Evolutionary conservation across 2,113 vertebrate genomes (phyloP), one percentile per base, ranked within the genome.

Genomic region (Ciconia maguari): DNA sequence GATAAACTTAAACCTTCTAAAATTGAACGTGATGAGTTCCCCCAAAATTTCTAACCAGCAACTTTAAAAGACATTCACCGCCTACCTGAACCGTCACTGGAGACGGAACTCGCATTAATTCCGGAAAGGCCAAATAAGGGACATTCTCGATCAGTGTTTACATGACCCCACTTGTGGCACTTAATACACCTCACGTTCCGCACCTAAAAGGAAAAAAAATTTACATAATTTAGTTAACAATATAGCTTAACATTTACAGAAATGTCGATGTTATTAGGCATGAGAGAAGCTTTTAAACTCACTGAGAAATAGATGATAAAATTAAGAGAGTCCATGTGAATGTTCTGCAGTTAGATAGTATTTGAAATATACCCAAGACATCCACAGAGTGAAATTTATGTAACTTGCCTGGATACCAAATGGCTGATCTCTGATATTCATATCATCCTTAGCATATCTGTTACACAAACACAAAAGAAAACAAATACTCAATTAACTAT

Each of bases 151-250:
- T 99, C 99, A 3, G 99, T 99, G 98, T 99, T 99, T 87, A 99
- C 99, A 7, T 99, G 99, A 83, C 99, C 99, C 99, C 99, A 99
- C 89, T 99, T 99, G 97, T 99, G 99, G 97, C 99, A 99, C 93
- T 99, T 99, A 96, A 99, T 99, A 87, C 99, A 99, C 13, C 99
- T 98, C 84, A 99, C 99, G n/a, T 99, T 99, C 93, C 99, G 99
- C 97, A 99, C 99, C 99, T 99, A 75, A 49, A 48, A 71, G 32
- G 54, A 30, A 96, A 93, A 94, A 41, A 57, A 61, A 58, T 25
- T 30, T 44, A 52, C 54, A 87, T 87, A 17, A 70, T 62, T 85
- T 10, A 77, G 41, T 57, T 81, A 92, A 52, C 13, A 55, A 15
- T 1, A 44, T 10, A 88, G 57, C 12, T 49, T 54, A 77, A 44